Evolutionary conservation across 2,113 vertebrate species (phyloP).

Genomic region (Recurvirostra avosetta): DNA sequence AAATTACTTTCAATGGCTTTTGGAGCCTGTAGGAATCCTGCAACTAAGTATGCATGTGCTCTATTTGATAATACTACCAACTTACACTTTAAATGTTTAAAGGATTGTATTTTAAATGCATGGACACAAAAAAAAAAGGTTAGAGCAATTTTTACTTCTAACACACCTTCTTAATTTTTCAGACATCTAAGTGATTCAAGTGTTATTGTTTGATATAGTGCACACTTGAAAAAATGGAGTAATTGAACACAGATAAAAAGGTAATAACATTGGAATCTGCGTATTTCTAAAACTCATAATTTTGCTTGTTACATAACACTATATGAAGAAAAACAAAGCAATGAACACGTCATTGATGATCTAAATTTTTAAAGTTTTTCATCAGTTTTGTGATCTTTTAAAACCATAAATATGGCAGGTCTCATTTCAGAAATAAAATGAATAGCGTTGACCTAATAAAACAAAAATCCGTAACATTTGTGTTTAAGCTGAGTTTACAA

Average conservation of each 20-base stretch:
- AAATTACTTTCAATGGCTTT: not conserved
- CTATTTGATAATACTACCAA: not conserved
- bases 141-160: not conserved
- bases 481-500: not conserved
- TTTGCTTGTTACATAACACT: not conserved
- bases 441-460: not conserved
- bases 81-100: not conserved
- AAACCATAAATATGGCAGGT: not conserved
- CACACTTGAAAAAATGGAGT: not conserved
- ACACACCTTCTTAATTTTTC: not conserved
- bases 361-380: not conserved
- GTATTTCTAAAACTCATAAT: not conserved
- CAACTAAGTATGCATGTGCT: not conserved
- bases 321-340: not conserved
- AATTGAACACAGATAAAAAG: not conserved
- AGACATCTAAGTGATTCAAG: not conserved
- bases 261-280: not conserved
- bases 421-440: not conserved
- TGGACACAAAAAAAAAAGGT: not conserved
- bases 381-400: not conserved
- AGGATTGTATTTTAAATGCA: not conserved
- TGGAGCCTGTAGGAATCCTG: not conserved
- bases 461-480: not conserved
- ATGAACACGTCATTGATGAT: not conserved
- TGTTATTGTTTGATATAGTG: not conserved